Conservation (phyloP, 2,797 vertebrate species). For the Thunnus albacares region DNA sequence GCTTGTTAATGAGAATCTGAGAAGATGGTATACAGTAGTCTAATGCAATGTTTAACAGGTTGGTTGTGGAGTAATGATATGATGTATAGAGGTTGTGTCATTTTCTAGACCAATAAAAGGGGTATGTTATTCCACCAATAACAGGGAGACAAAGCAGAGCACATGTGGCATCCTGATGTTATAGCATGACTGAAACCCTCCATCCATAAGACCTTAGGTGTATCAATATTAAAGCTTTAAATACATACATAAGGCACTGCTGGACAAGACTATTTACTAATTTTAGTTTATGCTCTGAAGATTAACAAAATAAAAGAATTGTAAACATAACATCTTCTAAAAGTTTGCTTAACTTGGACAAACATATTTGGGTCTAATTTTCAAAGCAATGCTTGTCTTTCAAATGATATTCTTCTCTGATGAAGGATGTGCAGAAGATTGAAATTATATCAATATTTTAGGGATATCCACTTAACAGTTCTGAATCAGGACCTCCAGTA, state of each 20-base stretch:
- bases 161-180: neutral
- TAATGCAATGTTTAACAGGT: conserved; percentile 50
- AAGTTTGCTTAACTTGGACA: neutral
- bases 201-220: neutral
- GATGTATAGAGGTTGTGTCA: neutral
- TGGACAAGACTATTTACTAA: neutral
- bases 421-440: neutral
- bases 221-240: conserved; percentile 30
- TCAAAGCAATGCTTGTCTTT: neutral
- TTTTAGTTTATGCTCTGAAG: neutral
- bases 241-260: neutral
- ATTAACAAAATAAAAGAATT: neutral
- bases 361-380: conserved; percentile 25
- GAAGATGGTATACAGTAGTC: conserved; percentile 71
- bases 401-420: too few species aligned
- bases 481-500: too few species aligned
- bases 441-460: too few species aligned
- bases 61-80: conserved; percentile 13
- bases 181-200: conserved; percentile 3
- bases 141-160: conserved; percentile 40
- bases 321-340: too few species aligned
- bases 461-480: too few species aligned
- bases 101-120: conserved; percentile 7
- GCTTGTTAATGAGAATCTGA: conserved; percentile 49
- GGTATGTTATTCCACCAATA: conserved; percentile 59